Base-by-base conservation (phyloP, 2,797 vertebrate species). In the Pseudocheirus occidentalis region DNA sequence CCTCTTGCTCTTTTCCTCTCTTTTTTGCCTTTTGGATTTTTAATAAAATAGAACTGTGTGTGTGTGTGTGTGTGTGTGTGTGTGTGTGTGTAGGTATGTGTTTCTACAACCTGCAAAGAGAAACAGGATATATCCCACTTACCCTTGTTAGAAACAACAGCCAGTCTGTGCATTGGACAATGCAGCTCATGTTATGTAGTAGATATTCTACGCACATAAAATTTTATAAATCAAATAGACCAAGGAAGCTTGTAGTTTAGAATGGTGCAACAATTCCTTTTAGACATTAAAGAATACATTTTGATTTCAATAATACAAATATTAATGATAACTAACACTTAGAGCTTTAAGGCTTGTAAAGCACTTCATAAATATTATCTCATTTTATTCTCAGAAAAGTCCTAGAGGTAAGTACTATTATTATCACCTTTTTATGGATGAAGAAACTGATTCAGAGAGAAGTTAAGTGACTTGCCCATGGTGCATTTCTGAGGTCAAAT, bases 21-120 rank as follows among this genome's bases (percentile, higher is more conserved):
- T 57, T 91, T 93, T 81, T 95, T 21, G 62, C 11, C 3, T 95
- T 31, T 89, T 90, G 57, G 94, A 93, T 95, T 92, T 66, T 54
- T 95, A 29, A 73, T 89, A 3, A 28, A 13, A 27, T 13, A 87
- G 21, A 81, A 81, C 11, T 34, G 13, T 1, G 0, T 73, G 66
- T 21, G 18, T 21, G 14, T 40, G 66, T 40, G 9, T n/a, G 87
- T 18, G 5, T n/a, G 34, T 18, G 62, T 66, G 27, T 21, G 66
- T 16, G 6, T 21, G n/a, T 18, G 14, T 40, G n/a, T 73, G 0
- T 73, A 34, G n/a, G n/a, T 40, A 7, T 81, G n/a, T 40, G n/a
- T 46, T 3, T 21, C 5, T 94, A 1, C 58, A 3, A 31, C 92
- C 2, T 90, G 81, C 55, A 92, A 58, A 31, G 16, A 92, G 1